phyloP scores from a whole-genome alignment of 1,140 invertebrate genomes.

The Steinernema feltiae region DNA sequence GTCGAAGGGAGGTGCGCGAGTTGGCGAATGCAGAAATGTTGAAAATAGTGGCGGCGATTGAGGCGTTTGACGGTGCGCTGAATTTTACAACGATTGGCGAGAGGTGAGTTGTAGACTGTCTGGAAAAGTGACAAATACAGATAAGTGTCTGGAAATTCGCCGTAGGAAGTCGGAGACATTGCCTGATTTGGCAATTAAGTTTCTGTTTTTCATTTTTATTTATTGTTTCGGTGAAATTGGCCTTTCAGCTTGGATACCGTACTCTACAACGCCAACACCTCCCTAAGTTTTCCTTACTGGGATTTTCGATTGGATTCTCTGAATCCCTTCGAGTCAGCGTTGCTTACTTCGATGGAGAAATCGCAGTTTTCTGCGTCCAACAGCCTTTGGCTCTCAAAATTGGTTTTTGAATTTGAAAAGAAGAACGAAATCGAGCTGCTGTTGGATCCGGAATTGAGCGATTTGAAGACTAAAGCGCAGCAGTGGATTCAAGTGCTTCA shows the following conservation, averaged over 20 bases:
- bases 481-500: constrained; percentile 3
- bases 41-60: not conserved
- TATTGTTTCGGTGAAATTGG: not conserved
- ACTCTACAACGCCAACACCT: constrained; percentile 9
- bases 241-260: not conserved
- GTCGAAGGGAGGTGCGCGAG: not conserved
- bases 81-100: not conserved
- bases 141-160: too few species aligned
- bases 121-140: too few species aligned
- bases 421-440: not conserved
- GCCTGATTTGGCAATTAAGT: too few species aligned
- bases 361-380: not conserved
- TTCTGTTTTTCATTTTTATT: too few species aligned
- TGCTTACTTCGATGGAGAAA: not conserved
- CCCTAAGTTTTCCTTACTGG: constrained; percentile 12
- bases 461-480: not conserved
- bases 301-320: not conserved
- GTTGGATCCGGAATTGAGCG: not conserved
- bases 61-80: not conserved
- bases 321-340: not conserved
- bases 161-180: too few species aligned
- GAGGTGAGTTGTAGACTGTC: not conserved
- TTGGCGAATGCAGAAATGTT: not conserved
- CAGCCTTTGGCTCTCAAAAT: not conserved
- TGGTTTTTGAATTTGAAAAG: not conserved